Base-by-base conservation (phyloP, 2,113 vertebrate species). In the Hemiscyllium ocellatum region DNA sequence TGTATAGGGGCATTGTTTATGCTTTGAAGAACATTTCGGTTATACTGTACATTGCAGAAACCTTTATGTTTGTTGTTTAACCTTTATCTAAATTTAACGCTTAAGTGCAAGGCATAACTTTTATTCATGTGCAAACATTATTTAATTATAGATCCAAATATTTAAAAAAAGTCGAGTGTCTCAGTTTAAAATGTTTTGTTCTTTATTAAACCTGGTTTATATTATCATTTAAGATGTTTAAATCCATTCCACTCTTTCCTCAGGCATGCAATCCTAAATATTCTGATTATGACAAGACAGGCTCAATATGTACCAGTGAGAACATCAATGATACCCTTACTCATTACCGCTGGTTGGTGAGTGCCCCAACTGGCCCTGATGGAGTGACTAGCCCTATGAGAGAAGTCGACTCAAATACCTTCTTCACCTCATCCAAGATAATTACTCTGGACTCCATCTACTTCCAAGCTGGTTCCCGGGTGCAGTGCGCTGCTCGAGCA, bases 391-490 rank as follows among this genome's bases (percentile, higher is more conserved):
- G 98, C 96, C 98, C 98, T 96, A 98, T 99, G 98, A 98, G 97
- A 96, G 99, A 99, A 96, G 97, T 98, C 95, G 98, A 99, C 97
- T 98, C 98, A 33, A 98, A 99, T 96, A 99, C 99, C 26, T 99
- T 99, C 97, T 99, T 99, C 95, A 99, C 99, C 0, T 99, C 99
- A 13, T 98, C 99, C 96, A 99, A 99, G 97, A 98, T 98, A 97
- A 98, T 99, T 96, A 98, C 98, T 0, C 96, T 99, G 5, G 99
- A 99, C 97, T 99, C 99, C 78, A 97, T 99, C 96, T 99, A 99
- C 98, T 99, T 99, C 96, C 99, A 99, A 96, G 98, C 98, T 0
- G 98, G 99, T 78, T 99, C 98, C 87, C 97, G 98, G 96, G 98
- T 99, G 42, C 99, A 98, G 96, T 99, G 99, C 13, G 98, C 98